Evolutionary conservation across 2,888 invertebrate species (phyloP).

Genomic region (Protophormia terraenovae): DNA sequence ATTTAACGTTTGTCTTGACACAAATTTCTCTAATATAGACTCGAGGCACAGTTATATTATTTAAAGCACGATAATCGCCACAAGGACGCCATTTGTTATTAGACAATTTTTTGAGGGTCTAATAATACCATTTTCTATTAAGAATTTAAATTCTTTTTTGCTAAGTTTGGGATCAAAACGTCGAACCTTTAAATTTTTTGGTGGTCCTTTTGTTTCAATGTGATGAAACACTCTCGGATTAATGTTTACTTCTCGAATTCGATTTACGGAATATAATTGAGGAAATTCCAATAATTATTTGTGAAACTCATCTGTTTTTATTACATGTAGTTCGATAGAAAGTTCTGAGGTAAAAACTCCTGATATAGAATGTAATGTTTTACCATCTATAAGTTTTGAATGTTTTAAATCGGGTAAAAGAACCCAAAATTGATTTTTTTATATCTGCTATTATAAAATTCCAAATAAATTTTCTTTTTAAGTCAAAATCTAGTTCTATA

Average conservation of each 20-base stretch:
- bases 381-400: neutral
- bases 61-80: neutral
- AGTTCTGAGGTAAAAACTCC: neutral
- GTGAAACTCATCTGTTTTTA: neutral
- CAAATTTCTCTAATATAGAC: too few species aligned
- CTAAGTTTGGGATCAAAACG: neutral
- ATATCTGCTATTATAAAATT: neutral
- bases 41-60: too few species aligned
- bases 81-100: conserved; percentile 69
- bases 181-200: neutral
- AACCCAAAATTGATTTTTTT: neutral
- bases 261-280: neutral
- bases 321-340: neutral
- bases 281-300: neutral
- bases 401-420: neutral
- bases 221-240: neutral
- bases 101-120: conserved; percentile 77
- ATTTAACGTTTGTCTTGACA: too few species aligned
- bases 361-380: neutral
- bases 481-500: neutral
- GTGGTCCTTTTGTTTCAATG: neutral
- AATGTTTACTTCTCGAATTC: neutral
- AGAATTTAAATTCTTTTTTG: conserved; percentile 54
- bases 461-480: neutral
- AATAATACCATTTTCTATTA: conserved; percentile 73